These are phyloP conservation scores for Myanophis thanlyinensis DNA, from an alignment of 2,113 vertebrate genomes.

Conservation along the genomic window DNA sequence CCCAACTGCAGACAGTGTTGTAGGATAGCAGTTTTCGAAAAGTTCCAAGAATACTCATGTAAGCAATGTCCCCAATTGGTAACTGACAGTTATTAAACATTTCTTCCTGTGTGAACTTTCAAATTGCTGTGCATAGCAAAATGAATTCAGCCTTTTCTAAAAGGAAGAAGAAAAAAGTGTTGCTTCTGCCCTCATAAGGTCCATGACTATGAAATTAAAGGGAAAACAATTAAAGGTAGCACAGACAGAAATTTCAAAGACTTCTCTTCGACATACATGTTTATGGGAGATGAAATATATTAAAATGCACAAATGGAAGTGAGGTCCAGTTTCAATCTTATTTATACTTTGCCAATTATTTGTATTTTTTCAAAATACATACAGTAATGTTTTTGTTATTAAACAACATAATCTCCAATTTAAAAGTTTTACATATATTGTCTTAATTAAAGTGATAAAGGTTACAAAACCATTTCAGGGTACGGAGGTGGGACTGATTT, in stretches of 20 bases:
- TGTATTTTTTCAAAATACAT: background rate
- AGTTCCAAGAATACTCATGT: constrained; percentile 19
- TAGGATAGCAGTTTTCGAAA: background rate
- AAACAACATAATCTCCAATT: background rate
- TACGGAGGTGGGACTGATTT: background rate
- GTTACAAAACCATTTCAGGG: background rate
- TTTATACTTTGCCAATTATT: background rate
- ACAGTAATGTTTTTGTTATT: background rate
- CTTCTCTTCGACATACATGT: background rate
- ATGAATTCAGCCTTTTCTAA: background rate
- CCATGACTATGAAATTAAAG: background rate
- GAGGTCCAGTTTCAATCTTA: background rate
- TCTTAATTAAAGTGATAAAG: background rate
- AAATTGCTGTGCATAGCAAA: constrained; percentile 19
- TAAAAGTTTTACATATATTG: background rate
- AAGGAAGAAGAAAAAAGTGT: constrained; percentile 10
- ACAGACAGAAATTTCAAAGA: constrained; percentile 19
- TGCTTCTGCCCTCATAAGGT: background rate
- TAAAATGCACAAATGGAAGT: background rate
- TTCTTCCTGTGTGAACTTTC: background rate
- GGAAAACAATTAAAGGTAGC: constrained; percentile 12
- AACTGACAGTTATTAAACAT: background rate
- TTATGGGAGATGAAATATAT: background rate
- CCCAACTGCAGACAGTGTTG: background rate
- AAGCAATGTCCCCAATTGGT: constrained; percentile 7